Percentiles rank a stretch among this genome's conserved stretches.
Evolutionary conservation across 2,113 vertebrate species (phyloP).

Genomic region (Python bivittatus): DNA sequence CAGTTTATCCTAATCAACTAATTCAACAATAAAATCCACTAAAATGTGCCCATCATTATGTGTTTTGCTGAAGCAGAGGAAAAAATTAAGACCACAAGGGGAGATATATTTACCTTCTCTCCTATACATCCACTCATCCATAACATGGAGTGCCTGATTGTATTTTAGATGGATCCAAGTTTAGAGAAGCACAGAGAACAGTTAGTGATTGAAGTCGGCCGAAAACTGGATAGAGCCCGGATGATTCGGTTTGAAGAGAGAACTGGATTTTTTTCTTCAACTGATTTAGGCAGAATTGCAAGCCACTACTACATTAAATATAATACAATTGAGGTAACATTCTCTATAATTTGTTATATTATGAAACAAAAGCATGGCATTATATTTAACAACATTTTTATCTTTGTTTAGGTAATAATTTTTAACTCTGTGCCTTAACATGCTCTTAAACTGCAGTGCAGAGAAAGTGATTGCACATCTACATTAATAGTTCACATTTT

Average conservation of each 20-base stretch:
- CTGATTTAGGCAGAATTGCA: slow-evolving; percentile 93
- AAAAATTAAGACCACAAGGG: neutral
- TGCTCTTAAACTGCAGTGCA: neutral
- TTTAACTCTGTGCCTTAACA: neutral
- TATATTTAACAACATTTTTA: neutral
- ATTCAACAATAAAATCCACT: neutral
- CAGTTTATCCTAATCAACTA: neutral
- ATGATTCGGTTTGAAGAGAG: slow-evolving; percentile 98
- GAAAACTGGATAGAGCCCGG: slow-evolving; percentile 92
- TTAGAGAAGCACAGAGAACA: slow-evolving; percentile 91
- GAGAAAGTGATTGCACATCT: neutral
- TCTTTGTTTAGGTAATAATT: neutral
- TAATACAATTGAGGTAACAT: slow-evolving; percentile 92
- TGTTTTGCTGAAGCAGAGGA: neutral
- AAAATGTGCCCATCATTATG: neutral
- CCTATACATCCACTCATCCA: neutral
- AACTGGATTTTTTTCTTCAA: slow-evolving; percentile 94
- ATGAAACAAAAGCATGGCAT: slow-evolving; percentile 18
- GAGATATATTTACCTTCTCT: neutral
- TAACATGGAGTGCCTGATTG: slow-evolving; percentile 26
- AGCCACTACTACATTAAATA: slow-evolving; percentile 99
- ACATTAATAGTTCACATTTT: neutral
- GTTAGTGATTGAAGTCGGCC: slow-evolving; percentile 86
- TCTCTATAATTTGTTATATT: slow-evolving; percentile 38
- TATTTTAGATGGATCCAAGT: slow-evolving; percentile 85